Percentiles rank a stretch among this genome's conserved stretches.
phyloP scores from a whole-genome alignment of 2,797 vertebrate genomes.

The Rousettus madagascariensis region DNA sequence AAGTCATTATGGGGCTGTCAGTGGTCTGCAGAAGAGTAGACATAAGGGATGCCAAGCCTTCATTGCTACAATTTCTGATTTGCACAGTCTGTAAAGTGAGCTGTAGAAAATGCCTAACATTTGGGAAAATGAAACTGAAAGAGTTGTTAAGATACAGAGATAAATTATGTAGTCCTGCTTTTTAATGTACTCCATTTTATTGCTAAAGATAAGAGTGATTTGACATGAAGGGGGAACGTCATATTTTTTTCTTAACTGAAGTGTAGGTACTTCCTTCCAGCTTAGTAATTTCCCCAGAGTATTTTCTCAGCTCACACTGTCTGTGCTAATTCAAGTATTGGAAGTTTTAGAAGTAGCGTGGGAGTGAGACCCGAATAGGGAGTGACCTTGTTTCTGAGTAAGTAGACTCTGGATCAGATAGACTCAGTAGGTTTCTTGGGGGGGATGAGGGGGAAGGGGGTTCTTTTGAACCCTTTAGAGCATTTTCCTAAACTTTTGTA shows the following conservation, averaged over 20 bases:
- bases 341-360: neutral
- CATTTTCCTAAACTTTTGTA: neutral
- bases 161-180: neutral
- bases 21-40: neutral
- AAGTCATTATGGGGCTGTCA: neutral
- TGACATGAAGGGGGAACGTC: neutral
- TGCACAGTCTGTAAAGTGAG: neutral
- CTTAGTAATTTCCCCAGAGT: neutral
- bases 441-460: too few relatives aligned
- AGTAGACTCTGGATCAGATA: neutral
- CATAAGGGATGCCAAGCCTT: neutral
- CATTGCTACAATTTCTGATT: neutral
- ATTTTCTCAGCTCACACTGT: neutral
- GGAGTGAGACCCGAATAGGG: neutral
- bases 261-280: neutral
- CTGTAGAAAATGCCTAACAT: neutral
- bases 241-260: conserved; percentile 7
- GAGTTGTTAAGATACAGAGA: neutral
- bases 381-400: neutral
- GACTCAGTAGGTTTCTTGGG: neutral
- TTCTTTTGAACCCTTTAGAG: neutral
- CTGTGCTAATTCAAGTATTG: neutral
- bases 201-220: conserved; percentile 16
- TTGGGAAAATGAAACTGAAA: neutral
- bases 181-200: neutral